A percentile compares a stretch with the other conserved stretches of the same genome.
These are phyloP conservation scores for Coracias cyanogaster DNA, from an alignment of 2,797 vertebrate genomes.

Conservation along the genomic window DNA sequence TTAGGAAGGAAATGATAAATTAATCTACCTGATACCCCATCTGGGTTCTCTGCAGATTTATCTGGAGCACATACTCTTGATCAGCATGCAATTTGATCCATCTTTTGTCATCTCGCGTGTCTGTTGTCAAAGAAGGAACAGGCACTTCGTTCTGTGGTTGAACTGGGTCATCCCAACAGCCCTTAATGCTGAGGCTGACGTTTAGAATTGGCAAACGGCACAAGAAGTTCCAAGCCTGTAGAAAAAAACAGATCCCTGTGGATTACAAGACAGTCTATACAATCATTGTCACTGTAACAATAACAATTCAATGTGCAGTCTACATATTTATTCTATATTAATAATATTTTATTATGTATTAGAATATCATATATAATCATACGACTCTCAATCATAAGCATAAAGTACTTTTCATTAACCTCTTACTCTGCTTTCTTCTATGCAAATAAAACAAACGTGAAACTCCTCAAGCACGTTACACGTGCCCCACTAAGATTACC, in stretches of 20 bases:
- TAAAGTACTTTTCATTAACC: conserved; percentile 31
- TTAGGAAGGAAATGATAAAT: conserved; percentile 58
- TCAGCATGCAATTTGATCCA: conserved; percentile 92
- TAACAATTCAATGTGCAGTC: neutral
- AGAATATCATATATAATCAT: neutral
- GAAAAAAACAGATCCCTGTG: conserved; percentile 7
- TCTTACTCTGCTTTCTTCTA: conserved; percentile 16
- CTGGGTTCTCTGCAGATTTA: conserved; percentile 87
- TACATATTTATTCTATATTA: neutral
- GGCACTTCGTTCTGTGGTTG: conserved; percentile 81
- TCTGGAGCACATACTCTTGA: conserved; percentile 96
- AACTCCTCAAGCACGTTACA: conserved; percentile 6
- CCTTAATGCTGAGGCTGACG: conserved; percentile 88
- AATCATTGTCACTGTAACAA: neutral
- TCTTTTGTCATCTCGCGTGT: conserved; percentile 82
- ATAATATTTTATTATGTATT: neutral
- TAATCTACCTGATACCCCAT: conserved; percentile 86
- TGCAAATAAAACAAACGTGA: conserved; percentile 37
- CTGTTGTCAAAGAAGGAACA: conserved; percentile 77
- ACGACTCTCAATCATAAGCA: neutral
- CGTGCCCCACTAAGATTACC: conserved; percentile 29
- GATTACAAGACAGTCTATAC: conserved; percentile 11
- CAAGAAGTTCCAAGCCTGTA: conserved; percentile 91
- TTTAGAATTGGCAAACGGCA: conserved; percentile 91
- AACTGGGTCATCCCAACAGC: conserved; percentile 86